Evolutionary conservation across 2,888 invertebrate species (phyloP), one percentile per base, ranked within the genome.

Genomic region (Ryuthela nishihirai): DNA sequence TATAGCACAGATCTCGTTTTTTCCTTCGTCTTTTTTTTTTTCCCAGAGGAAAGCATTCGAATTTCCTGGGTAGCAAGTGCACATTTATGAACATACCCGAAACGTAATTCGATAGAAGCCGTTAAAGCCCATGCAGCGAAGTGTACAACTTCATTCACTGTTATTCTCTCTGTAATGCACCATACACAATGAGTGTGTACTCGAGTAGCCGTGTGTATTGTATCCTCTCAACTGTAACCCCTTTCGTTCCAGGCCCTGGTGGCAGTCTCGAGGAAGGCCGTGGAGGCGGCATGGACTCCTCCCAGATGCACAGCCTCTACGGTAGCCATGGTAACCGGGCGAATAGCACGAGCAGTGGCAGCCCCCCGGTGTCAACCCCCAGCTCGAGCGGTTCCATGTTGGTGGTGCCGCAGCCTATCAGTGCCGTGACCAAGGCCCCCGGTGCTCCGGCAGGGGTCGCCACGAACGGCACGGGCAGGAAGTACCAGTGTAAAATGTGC

Each of bases 401-500:
- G 66, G 89, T 92, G 65, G 91, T 92, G 15, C 92, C 92, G 4
- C 92, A 92, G 72, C 91, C 91, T 17, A 81, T 88, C 54, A 85
- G 86, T 74, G 86, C 61, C 79, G 79, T 44, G 76, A 77, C 78
- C 76, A 78, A 62, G 78, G 78, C 67, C 64, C 36, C 68, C 68
- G 74, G 74, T 46, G 59, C 59, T 24, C 65, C 70, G 74, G 62
- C 75, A 74, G 56, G 64, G 54, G 64, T 62, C 64, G 73, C 76
- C 49, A 74, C 69, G 36, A 77, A 76, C 67, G 71, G 70, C 38
- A 70, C 72, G 40, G 80, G 80, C 54, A 77, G 92, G 73, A 93
- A 92, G 78, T 93, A 92, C 78, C 90, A 90, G 75, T 92, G 92
- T 83, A 93, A 93, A 79, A 93, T 93, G 92, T 92, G 92, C 74